Conservation (phyloP, 2,888 invertebrate species). For the Andrena bicolor region DNA sequence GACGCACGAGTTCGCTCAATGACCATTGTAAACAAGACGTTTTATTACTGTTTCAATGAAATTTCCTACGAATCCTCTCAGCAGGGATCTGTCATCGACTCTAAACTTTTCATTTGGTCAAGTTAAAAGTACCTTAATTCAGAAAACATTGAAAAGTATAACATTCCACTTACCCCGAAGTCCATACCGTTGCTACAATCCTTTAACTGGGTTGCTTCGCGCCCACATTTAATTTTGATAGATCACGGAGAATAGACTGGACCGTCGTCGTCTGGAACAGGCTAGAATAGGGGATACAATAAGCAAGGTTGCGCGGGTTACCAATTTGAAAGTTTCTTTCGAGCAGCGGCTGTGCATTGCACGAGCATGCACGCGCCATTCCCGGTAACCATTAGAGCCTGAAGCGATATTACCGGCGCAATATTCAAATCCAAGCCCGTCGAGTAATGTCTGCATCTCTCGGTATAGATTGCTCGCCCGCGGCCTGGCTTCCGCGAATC, state of each 20-base stretch:
- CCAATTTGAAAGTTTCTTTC: slow-evolving; percentile 15
- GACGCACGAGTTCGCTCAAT: too few relatives aligned
- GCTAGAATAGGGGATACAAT: background rate
- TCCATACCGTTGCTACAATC: too few relatives aligned
- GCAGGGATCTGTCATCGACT: too few relatives aligned
- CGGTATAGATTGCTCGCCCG: slow-evolving; percentile 83
- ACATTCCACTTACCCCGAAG: too few relatives aligned
- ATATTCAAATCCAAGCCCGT: slow-evolving; percentile 83
- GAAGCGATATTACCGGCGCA: slow-evolving; percentile 82
- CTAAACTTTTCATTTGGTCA: too few relatives aligned
- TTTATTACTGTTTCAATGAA: too few relatives aligned
- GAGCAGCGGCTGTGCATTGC: background rate
- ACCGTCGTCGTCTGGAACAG: background rate
- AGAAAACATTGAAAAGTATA: too few relatives aligned
- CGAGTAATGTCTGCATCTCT: slow-evolving; percentile 80
- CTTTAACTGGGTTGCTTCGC: too few relatives aligned
- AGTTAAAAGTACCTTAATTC: too few relatives aligned
- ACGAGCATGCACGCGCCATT: slow-evolving; percentile 77
- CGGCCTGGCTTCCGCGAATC: slow-evolving; percentile 80
- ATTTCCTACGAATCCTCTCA: too few relatives aligned
- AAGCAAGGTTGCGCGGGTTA: background rate
- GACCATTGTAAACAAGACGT: too few relatives aligned
- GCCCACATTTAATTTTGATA: background rate
- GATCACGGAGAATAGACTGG: background rate
- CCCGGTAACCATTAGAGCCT: slow-evolving; percentile 83